Evolutionary conservation across 2,113 vertebrate genomes (phyloP).

Genomic region (human): GRCh38 chr1:182971001-182971500

Average conservation of each 20-base stretch:
- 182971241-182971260: not conserved
- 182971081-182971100: not conserved
- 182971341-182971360: not conserved
- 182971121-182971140: not conserved
- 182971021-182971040: not conserved
- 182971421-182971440: not conserved
- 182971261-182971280: not conserved
- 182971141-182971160: not conserved
- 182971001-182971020: too few species aligned
- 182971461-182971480: not conserved
- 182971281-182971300: slow-evolving; percentile 2
- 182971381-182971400: not conserved
- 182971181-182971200: not conserved
- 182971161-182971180: not conserved
- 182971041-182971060: not conserved
- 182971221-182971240: not conserved
- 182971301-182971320: not conserved
- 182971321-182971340: not conserved
- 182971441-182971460: not conserved
- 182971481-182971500: not conserved
- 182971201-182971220: not conserved
- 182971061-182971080: not conserved
- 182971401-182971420: not conserved
- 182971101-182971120: not conserved
- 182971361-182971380: not conserved